Conservation (phyloP, 2,113 vertebrate species). For the Aegithalos caudatus region DNA sequence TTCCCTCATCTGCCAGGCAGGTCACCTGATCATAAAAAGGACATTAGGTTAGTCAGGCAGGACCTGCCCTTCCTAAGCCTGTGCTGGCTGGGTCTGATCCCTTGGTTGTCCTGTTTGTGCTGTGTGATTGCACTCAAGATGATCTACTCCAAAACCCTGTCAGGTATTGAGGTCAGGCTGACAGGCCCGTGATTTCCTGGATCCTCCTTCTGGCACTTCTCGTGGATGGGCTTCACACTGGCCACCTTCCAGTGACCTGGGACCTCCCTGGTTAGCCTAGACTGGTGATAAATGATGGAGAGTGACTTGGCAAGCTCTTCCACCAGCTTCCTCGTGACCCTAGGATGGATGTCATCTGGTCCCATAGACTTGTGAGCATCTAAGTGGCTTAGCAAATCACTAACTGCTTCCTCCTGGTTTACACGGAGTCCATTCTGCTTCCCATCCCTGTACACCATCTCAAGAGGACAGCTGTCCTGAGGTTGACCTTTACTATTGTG, state of each 20-base stretch:
- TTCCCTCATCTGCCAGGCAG: not conserved
- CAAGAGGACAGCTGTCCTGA: not conserved
- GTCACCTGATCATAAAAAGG: not conserved
- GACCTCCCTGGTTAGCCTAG: not conserved
- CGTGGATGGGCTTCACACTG: not conserved
- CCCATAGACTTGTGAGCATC: not conserved
- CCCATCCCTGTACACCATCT: not conserved
- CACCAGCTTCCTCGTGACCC: not conserved
- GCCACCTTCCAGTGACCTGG: no score
- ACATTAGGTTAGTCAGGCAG: not conserved
- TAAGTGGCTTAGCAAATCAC: not conserved
- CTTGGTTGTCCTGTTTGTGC: not conserved
- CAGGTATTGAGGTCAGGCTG: not conserved
- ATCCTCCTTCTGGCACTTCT: not conserved
- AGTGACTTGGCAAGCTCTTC: rapidly evolving
- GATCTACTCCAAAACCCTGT: not conserved
- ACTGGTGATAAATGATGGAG: not conserved
- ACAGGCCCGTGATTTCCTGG: not conserved
- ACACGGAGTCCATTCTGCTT: not conserved
- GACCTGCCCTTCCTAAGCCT: not conserved
- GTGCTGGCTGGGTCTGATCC: not conserved
- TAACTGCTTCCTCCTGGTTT: not conserved
- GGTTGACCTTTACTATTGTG: rapidly evolving
- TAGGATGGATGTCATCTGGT: not conserved
- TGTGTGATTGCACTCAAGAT: not conserved